phyloP scores from a whole-genome alignment of 2,797 vertebrate species.

The Pempheris klunzingeri region DNA sequence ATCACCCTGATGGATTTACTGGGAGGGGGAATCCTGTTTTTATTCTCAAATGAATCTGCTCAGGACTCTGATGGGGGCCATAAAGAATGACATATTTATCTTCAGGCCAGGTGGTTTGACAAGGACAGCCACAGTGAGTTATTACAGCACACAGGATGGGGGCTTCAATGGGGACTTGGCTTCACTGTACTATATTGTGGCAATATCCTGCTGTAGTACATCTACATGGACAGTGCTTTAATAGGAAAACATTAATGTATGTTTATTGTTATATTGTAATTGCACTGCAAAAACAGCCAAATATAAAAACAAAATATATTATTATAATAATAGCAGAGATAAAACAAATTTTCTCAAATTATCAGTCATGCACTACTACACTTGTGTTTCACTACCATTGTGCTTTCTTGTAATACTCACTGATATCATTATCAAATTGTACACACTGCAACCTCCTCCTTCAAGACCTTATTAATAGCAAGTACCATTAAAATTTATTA shows the following conservation, averaged over 20 bases:
- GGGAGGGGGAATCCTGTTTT: constrained; percentile 81
- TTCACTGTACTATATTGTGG: constrained; percentile 54
- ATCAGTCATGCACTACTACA: constrained; percentile 20
- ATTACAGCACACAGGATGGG: constrained; percentile 71
- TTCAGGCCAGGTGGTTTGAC: constrained; percentile 82
- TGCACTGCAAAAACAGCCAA: not conserved
- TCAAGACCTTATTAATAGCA: constrained; percentile 91
- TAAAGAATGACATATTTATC: constrained; percentile 87
- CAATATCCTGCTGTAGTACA: constrained; percentile 34
- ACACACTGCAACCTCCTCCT: constrained; percentile 57
- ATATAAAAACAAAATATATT: constrained; percentile 6
- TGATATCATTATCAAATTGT: constrained; percentile 59
- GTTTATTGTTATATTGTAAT: constrained; percentile 10
- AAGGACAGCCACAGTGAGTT: constrained; percentile 84
- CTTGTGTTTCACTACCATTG: constrained; percentile 37
- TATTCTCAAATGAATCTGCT: constrained; percentile 86
- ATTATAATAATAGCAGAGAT: not conserved
- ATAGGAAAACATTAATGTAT: constrained; percentile 20
- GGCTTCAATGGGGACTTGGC: constrained; percentile 68
- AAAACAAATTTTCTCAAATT: constrained; percentile 17
- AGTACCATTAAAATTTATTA: constrained; percentile 94
- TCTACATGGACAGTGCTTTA: constrained; percentile 35
- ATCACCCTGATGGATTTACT: constrained; percentile 84
- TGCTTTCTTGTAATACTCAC: constrained; percentile 51
- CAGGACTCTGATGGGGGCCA: constrained; percentile 79